Conservation (phyloP, 2,888 invertebrate species). For the Spisula subtruncata region DNA sequence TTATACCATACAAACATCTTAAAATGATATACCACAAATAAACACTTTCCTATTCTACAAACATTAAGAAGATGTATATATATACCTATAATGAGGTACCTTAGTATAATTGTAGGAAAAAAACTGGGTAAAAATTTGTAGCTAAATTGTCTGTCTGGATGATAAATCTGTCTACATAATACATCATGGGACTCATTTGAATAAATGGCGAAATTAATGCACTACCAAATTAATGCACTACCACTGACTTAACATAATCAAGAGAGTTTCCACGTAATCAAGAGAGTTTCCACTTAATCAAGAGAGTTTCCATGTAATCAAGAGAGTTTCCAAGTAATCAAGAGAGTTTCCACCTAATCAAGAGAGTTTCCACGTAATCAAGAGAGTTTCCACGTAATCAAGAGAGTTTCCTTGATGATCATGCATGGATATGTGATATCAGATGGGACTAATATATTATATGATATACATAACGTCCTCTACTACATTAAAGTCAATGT, state of each 20-base stretch:
- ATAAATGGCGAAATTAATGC: conserved; percentile 11
- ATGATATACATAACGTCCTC: too few species aligned
- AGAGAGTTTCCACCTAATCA: neutral
- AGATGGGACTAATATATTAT: too few species aligned
- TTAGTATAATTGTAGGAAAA: too few species aligned
- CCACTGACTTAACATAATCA: neutral
- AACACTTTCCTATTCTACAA: neutral
- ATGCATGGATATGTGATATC: too few species aligned
- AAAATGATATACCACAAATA: too few species aligned
- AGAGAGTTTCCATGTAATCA: too few species aligned
- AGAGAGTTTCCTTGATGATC: too few species aligned
- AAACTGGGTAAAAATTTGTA: neutral
- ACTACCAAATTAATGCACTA: neutral
- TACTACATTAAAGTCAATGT: too few species aligned
- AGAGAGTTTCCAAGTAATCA: too few species aligned
- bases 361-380: neutral
- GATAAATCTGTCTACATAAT: neutral
- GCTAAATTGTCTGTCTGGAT: neutral
- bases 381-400: too few species aligned
- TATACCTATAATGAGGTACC: neutral
- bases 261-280: neutral
- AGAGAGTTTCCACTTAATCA: neutral
- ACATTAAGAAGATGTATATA: neutral
- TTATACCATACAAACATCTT: too few species aligned
- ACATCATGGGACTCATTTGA: conserved; percentile 3